Base-by-base conservation (phyloP, 2,113 vertebrate species). In the Capricornis sumatraensis region DNA sequence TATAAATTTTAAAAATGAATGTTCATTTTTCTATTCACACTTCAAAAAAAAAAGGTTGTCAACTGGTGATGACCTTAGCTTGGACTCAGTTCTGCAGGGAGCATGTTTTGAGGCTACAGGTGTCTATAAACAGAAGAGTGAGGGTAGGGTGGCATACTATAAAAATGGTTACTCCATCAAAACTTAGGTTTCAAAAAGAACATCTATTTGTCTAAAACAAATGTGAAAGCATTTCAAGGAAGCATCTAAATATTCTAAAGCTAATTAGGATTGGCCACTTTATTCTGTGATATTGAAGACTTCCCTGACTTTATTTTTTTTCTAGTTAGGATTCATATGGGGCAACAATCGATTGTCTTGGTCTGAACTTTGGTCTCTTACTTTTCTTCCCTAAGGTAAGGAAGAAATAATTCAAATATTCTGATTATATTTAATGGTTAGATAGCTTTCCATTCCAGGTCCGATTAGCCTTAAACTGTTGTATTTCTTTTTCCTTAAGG, bases 371-470 rank as follows among this genome's bases (percentile, higher is more conserved):
- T 33, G 60, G 60, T 62, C 28, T 62, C 23, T 79, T 60, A 64
- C 30, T 14, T 79, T 52, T 58, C 7, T 12, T 11, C 12, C n/a
- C 19, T 78, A 47, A 50, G 3, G 6, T 82, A 58, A 93, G 36
- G 64, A 88, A 95, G 21, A 83, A 88, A 36, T 52, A 25, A 79
- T 91, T 55, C n/a, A 87, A 43, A 88, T 91, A 82, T 89, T 85
- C 36, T 86, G 91, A 95, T 87, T 89, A 87, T 84, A 93, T 86
- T 95, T 85, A 94, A 85, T 50, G 36, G 15, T 58, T 87, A 93
- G 71, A 94, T 88, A 53, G 33, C 67, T 92, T 97, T 89, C 60
- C 50, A 86, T 21, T 85, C 12, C 21, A 79, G 50, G 9, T 86
- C 55, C 84, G 53, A 94, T 52, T 74, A 25, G 28, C 52, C 71